Percentiles rank a stretch among this genome's conserved stretches.
Evolutionary conservation across 1,140 invertebrate species (phyloP).

Genomic region (Drosophila biarmipes): DNA sequence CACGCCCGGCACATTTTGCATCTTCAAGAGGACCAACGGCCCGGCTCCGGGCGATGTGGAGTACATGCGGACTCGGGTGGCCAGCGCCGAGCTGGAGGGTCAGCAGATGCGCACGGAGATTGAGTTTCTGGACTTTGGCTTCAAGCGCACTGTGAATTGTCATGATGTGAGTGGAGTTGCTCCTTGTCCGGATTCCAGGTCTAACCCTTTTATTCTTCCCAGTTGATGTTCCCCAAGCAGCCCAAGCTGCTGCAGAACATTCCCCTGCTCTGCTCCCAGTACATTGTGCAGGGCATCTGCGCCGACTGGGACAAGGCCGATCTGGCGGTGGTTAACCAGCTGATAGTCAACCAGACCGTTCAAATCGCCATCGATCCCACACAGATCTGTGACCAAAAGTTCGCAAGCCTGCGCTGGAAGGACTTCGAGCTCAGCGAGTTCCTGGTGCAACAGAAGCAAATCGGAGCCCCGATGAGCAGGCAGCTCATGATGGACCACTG

Average conservation of each 20-base stretch:
- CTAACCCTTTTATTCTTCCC: background rate
- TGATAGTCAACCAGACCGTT: slow-evolving; percentile 66
- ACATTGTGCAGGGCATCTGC: slow-evolving; percentile 76
- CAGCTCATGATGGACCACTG: slow-evolving; percentile 76
- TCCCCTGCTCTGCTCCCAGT: slow-evolving; percentile 67
- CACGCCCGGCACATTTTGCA: slow-evolving; percentile 62
- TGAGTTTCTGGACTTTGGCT: slow-evolving; percentile 90
- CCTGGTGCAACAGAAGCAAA: slow-evolving; percentile 73
- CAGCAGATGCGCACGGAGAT: slow-evolving; percentile 85
- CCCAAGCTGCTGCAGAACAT: slow-evolving; percentile 65
- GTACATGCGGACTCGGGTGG: slow-evolving; percentile 67
- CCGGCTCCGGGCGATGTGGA: slow-evolving; percentile 71
- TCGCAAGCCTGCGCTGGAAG: slow-evolving; percentile 75
- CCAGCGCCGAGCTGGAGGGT: slow-evolving; percentile 48
- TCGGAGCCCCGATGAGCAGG: slow-evolving; percentile 64
- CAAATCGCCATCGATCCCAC: slow-evolving; percentile 50
- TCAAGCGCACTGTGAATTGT: slow-evolving; percentile 76
- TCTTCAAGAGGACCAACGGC: slow-evolving; percentile 63
- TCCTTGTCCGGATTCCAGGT: background rate
- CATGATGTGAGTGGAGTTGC: slow-evolving; percentile 61
- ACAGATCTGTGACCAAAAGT: slow-evolving; percentile 72
- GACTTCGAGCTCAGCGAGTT: slow-evolving; percentile 74
- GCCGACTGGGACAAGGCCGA: slow-evolving; percentile 68
- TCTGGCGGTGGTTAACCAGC: slow-evolving; percentile 47
- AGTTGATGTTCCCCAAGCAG: slow-evolving; percentile 76